A percentile compares a stretch with the other conserved stretches of the same genome.
These are phyloP conservation scores for Balaeniceps rex DNA, from an alignment of 2,113 vertebrate genomes.

Conservation along the genomic window DNA sequence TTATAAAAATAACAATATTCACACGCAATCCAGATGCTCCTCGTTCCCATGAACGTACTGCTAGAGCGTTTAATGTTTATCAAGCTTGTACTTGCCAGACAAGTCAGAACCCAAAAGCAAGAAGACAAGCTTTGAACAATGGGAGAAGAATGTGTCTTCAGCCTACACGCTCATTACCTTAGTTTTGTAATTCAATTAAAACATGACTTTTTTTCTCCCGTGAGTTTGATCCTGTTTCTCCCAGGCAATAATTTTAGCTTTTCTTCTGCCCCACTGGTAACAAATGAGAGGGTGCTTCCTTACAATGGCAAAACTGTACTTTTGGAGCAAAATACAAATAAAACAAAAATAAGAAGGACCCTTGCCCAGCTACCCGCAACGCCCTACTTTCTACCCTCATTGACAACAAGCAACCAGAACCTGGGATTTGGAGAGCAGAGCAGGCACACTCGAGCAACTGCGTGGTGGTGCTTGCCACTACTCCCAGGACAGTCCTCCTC, in stretches of 20 bases:
- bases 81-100: slow-evolving; percentile 61
- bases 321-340: neutral
- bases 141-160: slow-evolving; percentile 37
- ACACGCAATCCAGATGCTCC: neutral
- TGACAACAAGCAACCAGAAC: neutral
- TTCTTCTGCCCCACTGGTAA: neutral
- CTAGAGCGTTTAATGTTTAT: neutral
- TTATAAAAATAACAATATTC: slow-evolving; percentile 11
- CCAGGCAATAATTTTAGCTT: neutral
- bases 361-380: neutral
- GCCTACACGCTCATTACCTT: slow-evolving; percentile 54
- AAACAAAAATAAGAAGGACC: neutral
- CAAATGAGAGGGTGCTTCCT: neutral
- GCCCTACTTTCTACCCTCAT: neutral
- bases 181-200: slow-evolving; percentile 39
- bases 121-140: slow-evolving; percentile 53
- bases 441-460: neutral
- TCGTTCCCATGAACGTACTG: slow-evolving; percentile 16
- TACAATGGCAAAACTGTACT: neutral
- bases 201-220: neutral
- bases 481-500: neutral
- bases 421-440: neutral
- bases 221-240: neutral
- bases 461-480: neutral
- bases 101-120: slow-evolving; percentile 35